These are phyloP conservation scores for Hippolais icterina DNA, from an alignment of 2,113 vertebrate species.

Conservation along the genomic window DNA sequence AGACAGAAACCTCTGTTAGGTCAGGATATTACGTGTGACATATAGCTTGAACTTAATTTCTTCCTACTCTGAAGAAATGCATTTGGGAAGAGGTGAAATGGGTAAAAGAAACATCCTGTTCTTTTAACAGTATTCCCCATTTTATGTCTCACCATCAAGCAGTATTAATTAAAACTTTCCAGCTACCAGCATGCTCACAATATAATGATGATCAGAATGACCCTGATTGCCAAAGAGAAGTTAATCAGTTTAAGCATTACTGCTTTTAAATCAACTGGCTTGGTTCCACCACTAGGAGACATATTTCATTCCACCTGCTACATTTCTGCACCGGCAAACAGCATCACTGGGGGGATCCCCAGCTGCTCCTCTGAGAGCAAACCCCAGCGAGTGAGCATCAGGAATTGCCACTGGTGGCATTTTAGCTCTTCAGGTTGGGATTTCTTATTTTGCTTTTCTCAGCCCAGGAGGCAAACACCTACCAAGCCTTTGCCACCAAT, in stretches of 20 bases:
- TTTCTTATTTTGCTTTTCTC: not conserved
- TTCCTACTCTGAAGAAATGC: not conserved
- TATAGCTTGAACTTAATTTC: not conserved
- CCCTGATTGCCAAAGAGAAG: not conserved
- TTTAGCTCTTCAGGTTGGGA: not conserved
- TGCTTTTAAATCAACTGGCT: constrained; percentile 29
- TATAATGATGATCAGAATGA: constrained; percentile 9
- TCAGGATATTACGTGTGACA: not conserved
- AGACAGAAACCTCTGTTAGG: not conserved
- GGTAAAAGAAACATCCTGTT: not conserved
- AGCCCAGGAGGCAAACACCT: not conserved
- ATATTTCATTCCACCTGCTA: not conserved
- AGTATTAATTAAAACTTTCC: constrained; percentile 30
- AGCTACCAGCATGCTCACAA: not conserved
- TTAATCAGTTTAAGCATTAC: constrained; percentile 24
- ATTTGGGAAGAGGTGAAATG: not conserved
- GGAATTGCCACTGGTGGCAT: not conserved
- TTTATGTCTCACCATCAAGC: not conserved
- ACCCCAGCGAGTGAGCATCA: not conserved
- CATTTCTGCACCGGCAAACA: not conserved
- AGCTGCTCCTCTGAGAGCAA: not conserved
- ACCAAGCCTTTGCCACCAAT: not conserved
- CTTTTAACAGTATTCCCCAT: not conserved
- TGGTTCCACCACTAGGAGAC: not conserved
- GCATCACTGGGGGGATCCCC: not conserved